Evolutionary conservation across 92 coral and sea anemone genomes (phyloP), one percentile per base, ranked within the genome.

Genomic region (Phenganax subtilis): DNA sequence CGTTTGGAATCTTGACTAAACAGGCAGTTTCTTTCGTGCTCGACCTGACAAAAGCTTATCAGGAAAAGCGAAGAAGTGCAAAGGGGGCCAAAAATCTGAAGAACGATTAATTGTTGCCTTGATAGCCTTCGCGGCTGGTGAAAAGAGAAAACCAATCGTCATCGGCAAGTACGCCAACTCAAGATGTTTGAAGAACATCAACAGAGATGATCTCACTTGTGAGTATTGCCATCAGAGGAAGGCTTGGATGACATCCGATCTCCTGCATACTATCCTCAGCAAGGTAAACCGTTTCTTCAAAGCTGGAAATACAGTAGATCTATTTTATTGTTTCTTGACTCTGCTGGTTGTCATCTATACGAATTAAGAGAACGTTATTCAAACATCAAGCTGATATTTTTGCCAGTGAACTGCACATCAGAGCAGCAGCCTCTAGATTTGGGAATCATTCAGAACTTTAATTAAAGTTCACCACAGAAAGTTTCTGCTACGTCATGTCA

Each of bases 101-200:
- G 82, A 85, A 77, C 44, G 73, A 68, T 31, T 85, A 63, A 85
- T 85, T 80, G 88, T 81, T 55, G 81, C 82, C 60, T 62, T 80
- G 74, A 71, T 85, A 51, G 75, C 82, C 62, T 85, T 85, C 6
- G 76, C 88, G 52, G 61, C 88, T 16, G 79, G 82, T 30, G 82
- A 64, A 72, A 81, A 82, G 80, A 85, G 81, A 74, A 74, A 85
- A 64, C 89, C 81, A 12, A 76, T 87, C 47, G 83, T 67, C 77
- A 84, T 87, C 63, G 85, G 87, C 68, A 87, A 87, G 87, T 84
- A 87, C 57, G 87, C 87, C 85, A 87, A 87, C 47, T 85, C 80
- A 67, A 84, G 82, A 69, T 87, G 85, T 71, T 85, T 70, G 66
- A 67, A 69, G 17, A 71, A 70, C 62, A 68, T 67, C 57, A 87